Evolutionary conservation across 2,113 vertebrate genomes (phyloP), one percentile per base, ranked within the genome.

Genomic region (Rhinolophus sinicus): DNA sequence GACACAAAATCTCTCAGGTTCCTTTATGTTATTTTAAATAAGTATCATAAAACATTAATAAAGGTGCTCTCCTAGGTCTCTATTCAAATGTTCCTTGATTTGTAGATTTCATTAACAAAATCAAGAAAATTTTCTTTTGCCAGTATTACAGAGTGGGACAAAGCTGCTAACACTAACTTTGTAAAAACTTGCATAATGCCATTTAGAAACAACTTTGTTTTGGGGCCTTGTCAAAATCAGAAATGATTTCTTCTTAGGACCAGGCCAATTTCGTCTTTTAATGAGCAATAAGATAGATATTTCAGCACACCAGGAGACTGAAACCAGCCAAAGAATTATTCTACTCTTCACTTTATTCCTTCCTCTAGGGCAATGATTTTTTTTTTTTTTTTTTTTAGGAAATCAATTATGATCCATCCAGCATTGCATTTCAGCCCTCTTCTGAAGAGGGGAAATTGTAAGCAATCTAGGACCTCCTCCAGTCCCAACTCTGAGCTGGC

Each of bases 71-170:
- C 78, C 56, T 75, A 70, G n/a, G 88, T 91, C n/a, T 94, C 90
- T 73, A 75, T 84, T 90, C 80, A 94, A 97, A 92, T 82, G 19
- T 86, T 86, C 58, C 10, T 94, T 97, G 94, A 97, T 97, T 97
- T 98, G 77, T 88, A 95, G 67, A 97, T 96, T 97, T 96, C 97
- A 97, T 97, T 97, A 97, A 50, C 47, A 86, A 96, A 93, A 96
- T 89, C 60, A 91, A 93, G 64, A 82, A 96, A 92, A 58, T 69
- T 78, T 89, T 75, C 54, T 92, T 90, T 96, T 69, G 30, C 76
- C 56, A 22, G 28, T 76, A 73, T 88, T 86, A 94, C 65, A 47
- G 19, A 96, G 67, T 84, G 5, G 28, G 30, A 95, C 78, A 89
- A 91, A 93, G 52, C 28, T 92, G 21, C 8, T 76, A 93, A 75